Base-by-base conservation (phyloP, 2,113 vertebrate species). In the Hippocampus barbouri region DNA sequence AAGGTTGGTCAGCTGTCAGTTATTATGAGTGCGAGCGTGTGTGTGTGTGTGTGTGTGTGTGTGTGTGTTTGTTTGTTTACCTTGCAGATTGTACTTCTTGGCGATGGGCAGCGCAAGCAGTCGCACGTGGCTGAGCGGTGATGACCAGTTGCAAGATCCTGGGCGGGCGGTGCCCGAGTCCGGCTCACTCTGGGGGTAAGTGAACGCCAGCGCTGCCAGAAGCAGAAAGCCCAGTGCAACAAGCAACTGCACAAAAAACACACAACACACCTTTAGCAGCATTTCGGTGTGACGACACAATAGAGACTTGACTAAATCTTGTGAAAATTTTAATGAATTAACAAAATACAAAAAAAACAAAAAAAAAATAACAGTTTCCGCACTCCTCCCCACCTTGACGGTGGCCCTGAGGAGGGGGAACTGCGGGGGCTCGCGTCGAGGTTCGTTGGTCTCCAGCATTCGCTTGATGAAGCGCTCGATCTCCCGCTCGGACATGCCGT, bases 391-490 rank as follows among this genome's bases (percentile, higher is more conserved):
- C 86, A 97, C 96, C 95, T 96, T 96, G 71, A 93, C 89, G 21
- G 93, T 69, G 54, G 90, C 89, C 72, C 92, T 85, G 2, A 97
- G 89, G 71, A 96, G 34, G 41, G 95, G 96, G 78, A 96, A 94
- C 54, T 94, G 94, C 0, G 94, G 93, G 0, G 94, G 95, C 0
- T 94, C 93, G 64, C 94, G 86, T 54, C 94, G 91, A 25, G 96
- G 96, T 68, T 98, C 96, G 0, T 96, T 98, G 77, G 95, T 96
- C 87, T 98, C 95, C 88, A 98, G 85, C 12, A 98, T 94, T 67
- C 96, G 95, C 84, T 92, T 95, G 87, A 98, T 95, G 90, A 98
- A 98, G 73, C 93, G 95, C 90, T 98, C 96, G 2, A 98, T 97
- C 83, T 97, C 95, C 70, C 94, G 90, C 88, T 98, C 96, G 0